Base-by-base conservation (phyloP, 2,888 invertebrate species). In the Epiblema foenella region DNA sequence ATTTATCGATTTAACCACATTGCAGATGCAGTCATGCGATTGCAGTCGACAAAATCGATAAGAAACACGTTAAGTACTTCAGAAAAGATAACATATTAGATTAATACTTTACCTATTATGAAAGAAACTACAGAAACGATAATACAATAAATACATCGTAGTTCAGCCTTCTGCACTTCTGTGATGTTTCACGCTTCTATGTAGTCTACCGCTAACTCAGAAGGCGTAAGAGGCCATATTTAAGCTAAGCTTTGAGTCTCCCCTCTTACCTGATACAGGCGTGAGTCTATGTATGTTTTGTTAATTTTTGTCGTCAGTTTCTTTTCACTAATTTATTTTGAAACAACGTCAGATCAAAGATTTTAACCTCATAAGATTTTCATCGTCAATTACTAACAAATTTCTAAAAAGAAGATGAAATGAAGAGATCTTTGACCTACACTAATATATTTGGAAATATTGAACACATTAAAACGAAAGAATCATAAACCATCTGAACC, bases 401-500 rank as follows among this genome's bases (percentile, higher is more conserved):
- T 10, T 18, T 11, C 17, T 17, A 37, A 33, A 37, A 1, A 1
- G 29, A 54, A 54, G 17, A 33, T 57, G n/a, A 57, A 37, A 37
- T 12, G 24, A 56, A 17, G 57, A 59, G 59, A 59, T 59, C 15
- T 5, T 59, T 37, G 37, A 17, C 17, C 64, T 59, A 59, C 42
- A 51, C 20, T 59, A 63, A 69, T n/a, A n/a, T n/a, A 42, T 69
- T 69, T 65, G 69, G 69, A 64, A 69, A 69, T 66, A 59, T 57
- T 18, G 15, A 37, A 29, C 57, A 57, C 12, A 39, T 57, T 65
- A 60, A 17, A 37, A 59, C 42, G 20, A 52, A 51, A 17, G 9
- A 72, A 77, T 83, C 82, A 83, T 80, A 81, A 78, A 2, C 79
- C 80, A 20, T 85, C 82, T 3, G 74, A 70, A 2, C 79, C 81